Evolutionary conservation across 2,888 invertebrate species (phyloP).

Genomic region (Diadegma fenestrale): DNA sequence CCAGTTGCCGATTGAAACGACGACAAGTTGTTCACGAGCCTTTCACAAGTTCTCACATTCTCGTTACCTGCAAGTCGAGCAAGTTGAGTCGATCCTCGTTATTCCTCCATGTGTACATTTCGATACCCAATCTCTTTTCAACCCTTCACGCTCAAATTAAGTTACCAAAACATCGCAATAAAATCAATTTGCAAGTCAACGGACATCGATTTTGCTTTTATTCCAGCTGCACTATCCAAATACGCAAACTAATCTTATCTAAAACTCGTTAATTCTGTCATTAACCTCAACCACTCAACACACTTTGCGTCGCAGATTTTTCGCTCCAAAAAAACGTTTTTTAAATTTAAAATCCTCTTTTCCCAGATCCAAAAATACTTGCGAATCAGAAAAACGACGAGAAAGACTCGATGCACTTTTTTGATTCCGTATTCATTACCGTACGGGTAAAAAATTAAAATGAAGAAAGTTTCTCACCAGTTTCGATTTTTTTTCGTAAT

Average conservation of each 20-base stretch:
- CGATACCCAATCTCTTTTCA: not conserved
- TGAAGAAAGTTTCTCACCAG: not conserved
- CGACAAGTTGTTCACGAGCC: constrained; percentile 28
- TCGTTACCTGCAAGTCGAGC: constrained; percentile 46
- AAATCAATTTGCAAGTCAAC: constrained; percentile 3
- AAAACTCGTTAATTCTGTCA: not conserved
- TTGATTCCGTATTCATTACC: no score
- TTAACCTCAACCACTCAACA: no score
- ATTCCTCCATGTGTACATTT: not conserved
- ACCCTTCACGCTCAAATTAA: not conserved
- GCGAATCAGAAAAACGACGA: no score
- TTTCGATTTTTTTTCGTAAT: not conserved
- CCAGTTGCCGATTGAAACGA: constrained; percentile 51
- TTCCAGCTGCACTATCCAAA: not conserved
- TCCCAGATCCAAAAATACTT: no score
- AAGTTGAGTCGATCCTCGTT: constrained; percentile 20
- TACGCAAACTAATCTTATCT: not conserved
- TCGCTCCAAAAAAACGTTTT: no score
- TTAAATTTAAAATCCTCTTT: no score
- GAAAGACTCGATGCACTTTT: no score
- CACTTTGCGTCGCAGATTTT: no score
- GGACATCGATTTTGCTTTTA: not conserved
- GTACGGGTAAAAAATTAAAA: not conserved
- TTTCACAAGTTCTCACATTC: constrained; percentile 25
- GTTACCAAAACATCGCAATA: not conserved